These are phyloP conservation scores for Eurypyga helias DNA, from an alignment of 2,113 vertebrate species.

Conservation along the genomic window DNA sequence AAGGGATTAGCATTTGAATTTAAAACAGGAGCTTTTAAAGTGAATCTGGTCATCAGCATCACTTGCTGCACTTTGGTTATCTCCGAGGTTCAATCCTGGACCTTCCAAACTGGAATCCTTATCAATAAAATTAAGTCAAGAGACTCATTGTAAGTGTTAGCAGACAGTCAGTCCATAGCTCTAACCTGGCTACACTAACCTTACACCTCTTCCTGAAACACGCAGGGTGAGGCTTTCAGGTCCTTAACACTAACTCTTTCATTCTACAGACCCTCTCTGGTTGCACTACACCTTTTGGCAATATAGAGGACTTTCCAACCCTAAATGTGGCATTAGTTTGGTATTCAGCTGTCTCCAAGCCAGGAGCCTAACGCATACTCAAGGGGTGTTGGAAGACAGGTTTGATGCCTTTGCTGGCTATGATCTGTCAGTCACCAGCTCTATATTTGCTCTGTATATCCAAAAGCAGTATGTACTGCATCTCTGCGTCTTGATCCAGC, in stretches of 20 bases:
- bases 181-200: neutral
- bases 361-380: neutral
- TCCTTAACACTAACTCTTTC: neutral
- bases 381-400: neutral
- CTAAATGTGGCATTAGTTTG: neutral
- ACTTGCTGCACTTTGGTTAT: neutral
- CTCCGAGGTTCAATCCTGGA: neutral
- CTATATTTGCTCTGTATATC: neutral
- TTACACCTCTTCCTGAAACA: neutral
- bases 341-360: neutral
- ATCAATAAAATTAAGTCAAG: neutral
- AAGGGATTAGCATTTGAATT: neutral
- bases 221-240: fast-evolving
- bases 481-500: neutral
- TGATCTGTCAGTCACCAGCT: fast-evolving
- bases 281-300: neutral
- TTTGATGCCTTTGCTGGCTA: neutral
- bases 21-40: neutral
- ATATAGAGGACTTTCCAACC: neutral
- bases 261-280: neutral
- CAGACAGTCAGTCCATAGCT: neutral
- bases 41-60: neutral
- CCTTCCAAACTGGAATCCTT: neutral
- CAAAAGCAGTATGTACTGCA: neutral
- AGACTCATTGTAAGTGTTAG: neutral